These are phyloP conservation scores for Heliconius melpomene DNA, from an alignment of 1,140 invertebrate species.

Conservation along the genomic window DNA sequence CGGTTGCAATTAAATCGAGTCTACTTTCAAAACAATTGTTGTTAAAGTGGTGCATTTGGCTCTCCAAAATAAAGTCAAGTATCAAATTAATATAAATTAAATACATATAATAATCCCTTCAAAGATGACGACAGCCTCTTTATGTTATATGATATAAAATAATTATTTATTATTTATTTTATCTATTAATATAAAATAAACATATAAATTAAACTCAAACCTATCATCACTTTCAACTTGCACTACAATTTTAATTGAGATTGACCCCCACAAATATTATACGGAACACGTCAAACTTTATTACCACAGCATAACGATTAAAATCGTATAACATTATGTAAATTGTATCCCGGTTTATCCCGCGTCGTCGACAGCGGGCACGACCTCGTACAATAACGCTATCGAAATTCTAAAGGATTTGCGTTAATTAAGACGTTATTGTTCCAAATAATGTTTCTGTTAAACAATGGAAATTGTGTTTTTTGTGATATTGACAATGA, in stretches of 20 bases:
- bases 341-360: slow-evolving; percentile 54
- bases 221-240: slow-evolving; percentile 19
- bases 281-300: slow-evolving; percentile 44
- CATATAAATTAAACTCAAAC: not conserved
- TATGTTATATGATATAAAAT: no score
- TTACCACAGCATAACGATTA: slow-evolving; percentile 31
- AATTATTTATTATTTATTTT: no score
- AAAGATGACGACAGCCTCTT: no score
- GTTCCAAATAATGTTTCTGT: slow-evolving; percentile 27
- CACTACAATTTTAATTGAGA: slow-evolving; percentile 48
- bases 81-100: no score
- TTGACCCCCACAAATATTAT: slow-evolving; percentile 44
- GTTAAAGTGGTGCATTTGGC: no score
- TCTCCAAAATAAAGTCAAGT: no score
- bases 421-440: slow-evolving; percentile 51
- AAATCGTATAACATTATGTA: slow-evolving; percentile 41
- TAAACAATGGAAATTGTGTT: not conserved
- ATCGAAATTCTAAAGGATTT: slow-evolving; percentile 46
- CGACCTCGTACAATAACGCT: slow-evolving; percentile 48
- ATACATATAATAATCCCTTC: no score
- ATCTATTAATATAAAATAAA: no score
- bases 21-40: no score
- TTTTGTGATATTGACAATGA: no score
- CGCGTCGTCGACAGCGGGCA: slow-evolving; percentile 48
- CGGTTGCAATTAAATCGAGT: no score